Conservation (phyloP, 2,797 vertebrate species). For the Melanotaenia pygmaea region DNA sequence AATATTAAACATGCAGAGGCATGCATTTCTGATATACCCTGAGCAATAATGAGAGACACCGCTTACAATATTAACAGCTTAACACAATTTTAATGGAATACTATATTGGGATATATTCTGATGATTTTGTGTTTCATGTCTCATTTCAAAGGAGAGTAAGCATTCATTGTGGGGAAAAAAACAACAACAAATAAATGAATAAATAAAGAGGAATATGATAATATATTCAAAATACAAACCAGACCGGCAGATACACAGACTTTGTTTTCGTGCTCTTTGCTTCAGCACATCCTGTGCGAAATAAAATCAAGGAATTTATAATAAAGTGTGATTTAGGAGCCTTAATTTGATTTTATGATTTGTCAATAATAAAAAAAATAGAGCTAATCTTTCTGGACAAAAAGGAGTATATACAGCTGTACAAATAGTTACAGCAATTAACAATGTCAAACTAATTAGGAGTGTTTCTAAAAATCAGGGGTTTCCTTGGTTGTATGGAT, state of each 20-base stretch:
- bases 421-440: constrained; percentile 27
- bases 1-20: constrained; percentile 18
- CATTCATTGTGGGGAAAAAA: background rate
- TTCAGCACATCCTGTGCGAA: constrained; percentile 7
- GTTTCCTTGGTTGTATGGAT: too few species aligned
- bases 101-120: constrained; percentile 6
- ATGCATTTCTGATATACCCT: constrained; percentile 7
- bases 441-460: constrained; percentile 5
- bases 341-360: constrained; percentile 9
- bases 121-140: constrained; percentile 3
- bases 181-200: too few species aligned
- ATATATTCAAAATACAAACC: background rate
- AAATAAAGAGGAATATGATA: background rate
- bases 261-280: background rate
- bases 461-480: too few species aligned
- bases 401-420: background rate
- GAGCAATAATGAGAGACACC: constrained; percentile 39
- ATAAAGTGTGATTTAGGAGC: background rate
- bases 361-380: background rate
- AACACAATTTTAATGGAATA: constrained; percentile 19
- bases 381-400: background rate
- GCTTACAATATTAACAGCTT: constrained; percentile 31
- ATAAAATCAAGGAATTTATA: background rate
- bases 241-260: background rate
- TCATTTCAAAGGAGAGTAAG: constrained; percentile 5